Evolutionary conservation across 2,113 vertebrate species (phyloP).

Genomic region (Sylvietta virens): DNA sequence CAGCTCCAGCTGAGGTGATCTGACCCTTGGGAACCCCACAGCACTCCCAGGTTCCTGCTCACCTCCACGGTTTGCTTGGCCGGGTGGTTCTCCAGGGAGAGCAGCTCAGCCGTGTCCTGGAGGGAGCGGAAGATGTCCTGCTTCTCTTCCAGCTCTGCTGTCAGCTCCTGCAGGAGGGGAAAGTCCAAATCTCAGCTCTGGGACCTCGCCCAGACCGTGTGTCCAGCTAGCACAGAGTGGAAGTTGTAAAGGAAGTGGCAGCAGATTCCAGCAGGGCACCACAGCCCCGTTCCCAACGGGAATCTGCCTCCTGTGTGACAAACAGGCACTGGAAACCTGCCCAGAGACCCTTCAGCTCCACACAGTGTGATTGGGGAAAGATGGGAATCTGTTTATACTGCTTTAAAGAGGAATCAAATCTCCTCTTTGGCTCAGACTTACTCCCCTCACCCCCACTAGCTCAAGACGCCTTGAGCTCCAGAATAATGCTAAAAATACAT

Average conservation of each 20-base stretch:
- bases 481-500: neutral
- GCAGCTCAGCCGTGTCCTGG: slow-evolving; percentile 85
- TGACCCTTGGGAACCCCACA: rapidly evolving
- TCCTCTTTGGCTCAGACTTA: neutral
- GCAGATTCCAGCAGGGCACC: rapidly evolving
- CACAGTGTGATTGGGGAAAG: neutral
- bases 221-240: rapidly evolving
- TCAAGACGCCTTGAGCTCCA: neutral
- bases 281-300: rapidly evolving
- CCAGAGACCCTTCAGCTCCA: neutral
- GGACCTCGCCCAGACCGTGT: rapidly evolving
- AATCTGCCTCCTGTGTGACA: neutral
- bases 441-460: rapidly evolving
- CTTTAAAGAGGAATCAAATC: neutral
- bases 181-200: neutral
- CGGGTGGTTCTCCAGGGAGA: slow-evolving; percentile 92
- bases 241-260: rapidly evolving
- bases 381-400: neutral
- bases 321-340: neutral
- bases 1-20: rapidly evolving
- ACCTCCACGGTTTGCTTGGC: slow-evolving; percentile 97
- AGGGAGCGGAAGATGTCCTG: slow-evolving; percentile 86
- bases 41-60: neutral
- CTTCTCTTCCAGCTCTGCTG: slow-evolving; percentile 86
- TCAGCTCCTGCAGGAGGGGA: slow-evolving; percentile 80